phyloP scores from a whole-genome alignment of 2,797 vertebrate genomes.

The Gymnoscopelus microlampas region DNA sequence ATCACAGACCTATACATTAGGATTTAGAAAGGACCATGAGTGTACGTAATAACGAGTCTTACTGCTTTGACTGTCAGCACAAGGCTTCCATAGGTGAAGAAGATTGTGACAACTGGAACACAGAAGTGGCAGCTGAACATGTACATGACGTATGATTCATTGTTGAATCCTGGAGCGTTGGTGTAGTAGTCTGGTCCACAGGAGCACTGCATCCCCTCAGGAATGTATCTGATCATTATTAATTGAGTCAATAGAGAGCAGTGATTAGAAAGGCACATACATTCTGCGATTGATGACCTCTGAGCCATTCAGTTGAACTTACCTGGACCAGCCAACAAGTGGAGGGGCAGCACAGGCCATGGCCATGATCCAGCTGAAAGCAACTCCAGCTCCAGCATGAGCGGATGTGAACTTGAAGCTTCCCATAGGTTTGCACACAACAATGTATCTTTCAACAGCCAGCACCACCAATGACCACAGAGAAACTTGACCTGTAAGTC shows the following conservation, averaged over 20 bases:
- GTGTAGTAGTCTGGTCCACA: constrained; percentile 79
- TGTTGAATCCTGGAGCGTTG: constrained; percentile 75
- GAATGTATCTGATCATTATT: constrained; percentile 68
- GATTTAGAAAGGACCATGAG: no score
- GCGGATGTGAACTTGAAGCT: constrained; percentile 70
- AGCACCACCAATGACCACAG: constrained; percentile 60
- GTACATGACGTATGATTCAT: constrained; percentile 78
- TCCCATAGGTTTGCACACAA: constrained; percentile 78
- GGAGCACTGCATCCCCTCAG: constrained; percentile 78
- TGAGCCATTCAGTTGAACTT: constrained; percentile 4
- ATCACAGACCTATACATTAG: no score
- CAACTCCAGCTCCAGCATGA: constrained; percentile 69
- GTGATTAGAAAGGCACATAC: no score
- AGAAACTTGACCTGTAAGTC: constrained; percentile 37
- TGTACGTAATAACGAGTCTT: constrained; percentile 1
- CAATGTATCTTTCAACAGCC: constrained; percentile 59
- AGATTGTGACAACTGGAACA: constrained; percentile 67
- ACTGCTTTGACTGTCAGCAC: constrained; percentile 81
- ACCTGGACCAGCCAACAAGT: constrained; percentile 78
- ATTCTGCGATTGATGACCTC: no score
- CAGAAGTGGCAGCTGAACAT: constrained; percentile 74
- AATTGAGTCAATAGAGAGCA: neutral
- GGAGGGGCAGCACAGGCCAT: constrained; percentile 65
- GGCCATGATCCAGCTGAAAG: constrained; percentile 76
- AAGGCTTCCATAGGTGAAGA: constrained; percentile 75